Base-by-base conservation (phyloP, 2,113 vertebrate genomes). In the Dolichallabes microphthalmus region DNA sequence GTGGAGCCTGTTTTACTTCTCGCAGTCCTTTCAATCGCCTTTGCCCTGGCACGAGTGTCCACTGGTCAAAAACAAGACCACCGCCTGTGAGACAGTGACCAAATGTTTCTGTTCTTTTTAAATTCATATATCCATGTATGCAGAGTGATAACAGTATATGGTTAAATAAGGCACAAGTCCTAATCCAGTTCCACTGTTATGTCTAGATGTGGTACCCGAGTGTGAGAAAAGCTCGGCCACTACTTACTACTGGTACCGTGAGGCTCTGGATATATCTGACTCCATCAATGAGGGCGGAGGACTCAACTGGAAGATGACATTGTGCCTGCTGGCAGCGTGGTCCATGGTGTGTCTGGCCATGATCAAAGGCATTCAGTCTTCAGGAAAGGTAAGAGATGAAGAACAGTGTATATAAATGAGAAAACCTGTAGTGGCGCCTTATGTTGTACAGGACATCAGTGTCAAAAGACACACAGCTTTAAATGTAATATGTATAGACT, bases 311-410 rank as follows among this genome's bases (percentile, higher is more conserved):
- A 99, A 94, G 94, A 99, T 99, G 97, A 97, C 96, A 0, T 0
- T 96, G 89, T 97, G 97, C 89, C 93, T 99, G 88, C 92, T 99
- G 91, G 92, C 89, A 55, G 96, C 98, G 81, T 99, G 98, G 98
- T 88, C 95, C 52, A 94, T 99, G 92, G 98, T 99, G 32, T 98
- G 98, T 89, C 95, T 99, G 35, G 96, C 97, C 89, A 99, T 99
- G 98, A 99, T 99, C 91, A 99, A 97, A 93, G 98, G 98, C 80
- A 99, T 99, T 91, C 97, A 99, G 92, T 98, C 98, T 64, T 99
- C 98, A 83, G 98, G 97, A 88, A 99, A 99, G 95, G 98, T 98
- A 89, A 94, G 92, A 2, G 20, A 5, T 5, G 30, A 58, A 77
- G 39, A n/a, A 74, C 71, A 14, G 5, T 14, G 22, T 25, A 25